These are phyloP conservation scores for Quadroppia sp. DNA, from an alignment of 2,888 invertebrate genomes.

Conservation along the genomic window DNA sequence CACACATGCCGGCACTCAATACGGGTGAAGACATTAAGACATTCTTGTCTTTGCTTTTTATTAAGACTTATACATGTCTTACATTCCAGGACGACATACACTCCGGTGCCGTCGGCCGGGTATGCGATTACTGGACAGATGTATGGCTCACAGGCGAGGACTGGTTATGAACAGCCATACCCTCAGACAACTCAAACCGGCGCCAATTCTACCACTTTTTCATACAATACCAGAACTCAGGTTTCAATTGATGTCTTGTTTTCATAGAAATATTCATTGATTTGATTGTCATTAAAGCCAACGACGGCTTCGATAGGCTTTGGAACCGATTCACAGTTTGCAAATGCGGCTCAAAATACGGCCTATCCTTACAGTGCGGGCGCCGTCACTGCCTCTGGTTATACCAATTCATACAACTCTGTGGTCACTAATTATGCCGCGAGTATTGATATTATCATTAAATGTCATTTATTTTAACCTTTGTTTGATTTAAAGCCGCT, in stretches of 20 bases:
- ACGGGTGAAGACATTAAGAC: too few species aligned
- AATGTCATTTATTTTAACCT: not conserved
- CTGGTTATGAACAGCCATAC: conserved; percentile 25
- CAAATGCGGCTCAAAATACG: not conserved
- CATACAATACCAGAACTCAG: conserved; percentile 7
- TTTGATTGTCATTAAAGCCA: not conserved
- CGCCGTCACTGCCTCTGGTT: not conserved
- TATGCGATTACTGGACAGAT: not conserved
- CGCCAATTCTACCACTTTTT: not conserved
- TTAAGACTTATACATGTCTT: not conserved
- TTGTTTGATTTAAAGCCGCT: conserved; percentile 3
- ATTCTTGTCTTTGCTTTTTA: not conserved
- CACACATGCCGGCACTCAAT: conserved; percentile 88
- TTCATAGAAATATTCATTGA: not conserved
- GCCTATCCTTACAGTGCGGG: conserved; percentile 6
- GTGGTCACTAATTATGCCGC: conserved; percentile 42
- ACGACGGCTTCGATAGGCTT: not conserved
- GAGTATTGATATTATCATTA: conserved; percentile 23
- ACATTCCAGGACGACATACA: not conserved
- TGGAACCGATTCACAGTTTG: conserved; percentile 8
- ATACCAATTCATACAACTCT: conserved; percentile 38
- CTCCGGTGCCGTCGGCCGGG: conserved; percentile 19
- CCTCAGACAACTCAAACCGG: conserved; percentile 1
- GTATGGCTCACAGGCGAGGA: not conserved
- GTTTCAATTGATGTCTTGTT: not conserved